phyloP scores from a whole-genome alignment of 1,140 invertebrate genomes.

The Temnothorax curvispinosus region DNA sequence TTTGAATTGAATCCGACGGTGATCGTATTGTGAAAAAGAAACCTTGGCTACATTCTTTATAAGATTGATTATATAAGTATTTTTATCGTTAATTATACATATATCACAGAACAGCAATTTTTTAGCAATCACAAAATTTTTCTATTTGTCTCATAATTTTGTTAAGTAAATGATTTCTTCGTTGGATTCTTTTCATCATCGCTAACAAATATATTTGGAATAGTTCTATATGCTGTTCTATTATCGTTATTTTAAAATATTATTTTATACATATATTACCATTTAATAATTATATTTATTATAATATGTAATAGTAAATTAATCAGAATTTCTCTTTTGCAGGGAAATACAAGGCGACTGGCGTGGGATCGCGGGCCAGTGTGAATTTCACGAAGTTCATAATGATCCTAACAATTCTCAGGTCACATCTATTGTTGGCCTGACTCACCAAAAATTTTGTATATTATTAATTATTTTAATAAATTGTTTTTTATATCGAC shows the following conservation, averaged over 20 bases:
- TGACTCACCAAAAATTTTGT: slow-evolving; percentile 68
- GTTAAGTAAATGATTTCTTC: not conserved
- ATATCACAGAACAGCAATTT: not conserved
- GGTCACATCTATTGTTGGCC: slow-evolving; percentile 51
- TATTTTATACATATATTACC: not conserved
- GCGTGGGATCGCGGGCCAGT: slow-evolving; percentile 34
- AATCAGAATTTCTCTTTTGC: slow-evolving; percentile 48
- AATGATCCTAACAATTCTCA: slow-evolving; percentile 58
- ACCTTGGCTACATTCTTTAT: not conserved
- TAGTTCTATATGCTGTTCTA: not conserved
- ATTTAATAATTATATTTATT: not conserved
- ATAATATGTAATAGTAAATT: not conserved
- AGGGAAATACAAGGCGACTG: slow-evolving; percentile 82
- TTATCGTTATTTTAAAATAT: not conserved
- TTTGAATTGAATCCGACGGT: not conserved
- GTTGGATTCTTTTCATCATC: not conserved
- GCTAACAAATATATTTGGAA: not conserved
- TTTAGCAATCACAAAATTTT: not conserved
- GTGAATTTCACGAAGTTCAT: slow-evolving; percentile 50
- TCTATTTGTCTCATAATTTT: not conserved
- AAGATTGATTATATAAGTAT: not conserved
- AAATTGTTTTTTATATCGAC: slow-evolving; percentile 79
- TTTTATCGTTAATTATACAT: not conserved
- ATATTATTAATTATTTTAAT: slow-evolving; percentile 70
- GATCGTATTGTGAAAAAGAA: not conserved